A percentile compares a stretch with the other conserved stretches of the same genome.
Evolutionary conservation across 2,888 invertebrate species (phyloP).

Genomic region (Sinotaia quadrata): DNA sequence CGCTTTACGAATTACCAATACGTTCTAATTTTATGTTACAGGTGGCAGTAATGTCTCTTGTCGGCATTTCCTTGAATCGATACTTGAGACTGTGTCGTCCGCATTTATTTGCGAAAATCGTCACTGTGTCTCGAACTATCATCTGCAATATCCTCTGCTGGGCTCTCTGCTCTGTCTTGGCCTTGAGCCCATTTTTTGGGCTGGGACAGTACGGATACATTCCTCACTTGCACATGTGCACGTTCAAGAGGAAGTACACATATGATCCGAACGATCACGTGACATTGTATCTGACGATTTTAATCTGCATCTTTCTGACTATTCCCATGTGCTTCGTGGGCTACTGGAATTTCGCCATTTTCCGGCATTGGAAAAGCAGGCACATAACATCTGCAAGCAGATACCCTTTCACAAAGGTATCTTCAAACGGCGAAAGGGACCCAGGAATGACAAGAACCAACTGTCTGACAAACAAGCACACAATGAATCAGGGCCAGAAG

Average conservation of each 20-base stretch:
- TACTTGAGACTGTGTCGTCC: conserved; percentile 23
- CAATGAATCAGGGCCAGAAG: not conserved
- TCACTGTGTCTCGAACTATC: conserved; percentile 17
- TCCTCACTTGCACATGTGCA: conserved; percentile 15
- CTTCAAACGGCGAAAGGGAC: too few relatives aligned
- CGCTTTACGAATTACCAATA: too few relatives aligned
- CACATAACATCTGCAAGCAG: too few relatives aligned
- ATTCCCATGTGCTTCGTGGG: conserved; percentile 22
- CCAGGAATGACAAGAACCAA: too few relatives aligned
- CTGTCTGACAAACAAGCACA: not conserved
- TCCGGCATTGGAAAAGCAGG: conserved; percentile 11
- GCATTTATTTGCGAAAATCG: conserved; percentile 13
- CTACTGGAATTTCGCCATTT: conserved; percentile 23
- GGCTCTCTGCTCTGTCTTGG: conserved; percentile 6
- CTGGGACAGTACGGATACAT: conserved; percentile 14
- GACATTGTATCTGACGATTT: not conserved
- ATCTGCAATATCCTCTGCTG: conserved; percentile 6
- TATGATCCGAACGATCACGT: not conserved
- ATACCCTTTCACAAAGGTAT: too few relatives aligned
- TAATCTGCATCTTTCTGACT: too few relatives aligned
- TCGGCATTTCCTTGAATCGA: conserved; percentile 26
- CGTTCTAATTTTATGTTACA: too few relatives aligned
- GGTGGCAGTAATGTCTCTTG: conserved; percentile 12
- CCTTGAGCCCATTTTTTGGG: conserved; percentile 3
- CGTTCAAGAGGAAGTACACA: conserved; percentile 11